Base-by-base conservation (phyloP, 2,113 vertebrate species). In the Perca fluviatilis region DNA sequence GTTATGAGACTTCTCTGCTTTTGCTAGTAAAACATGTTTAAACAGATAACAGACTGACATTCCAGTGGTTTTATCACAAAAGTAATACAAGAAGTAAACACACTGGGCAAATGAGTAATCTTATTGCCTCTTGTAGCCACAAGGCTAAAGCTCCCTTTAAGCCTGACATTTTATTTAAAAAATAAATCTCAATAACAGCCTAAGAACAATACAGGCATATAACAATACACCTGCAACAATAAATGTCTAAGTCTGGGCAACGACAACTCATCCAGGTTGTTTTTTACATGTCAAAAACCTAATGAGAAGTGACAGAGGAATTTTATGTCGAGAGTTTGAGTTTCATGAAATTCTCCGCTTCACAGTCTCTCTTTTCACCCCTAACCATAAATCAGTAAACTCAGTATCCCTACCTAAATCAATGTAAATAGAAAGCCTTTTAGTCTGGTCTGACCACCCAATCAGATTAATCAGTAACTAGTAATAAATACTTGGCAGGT, bases 401-500 rank as follows among this genome's bases (percentile, higher is more conserved):
- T 53, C 33, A 62, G 64, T 46, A 33, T 19, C 72, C 56, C 47
- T 79, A 57, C 33, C 71, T 66, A 61, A 88, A 84, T 80, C 60
- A 73, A 62, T 56, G 73, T 47, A 73, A 88, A 88, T 61, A 90
- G 1, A 63, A 75, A 62, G 54, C 71, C 40, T 71, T 84, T 89
- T 50, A 64, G 21, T 68, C 27, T 30, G 30, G 21, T 23, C 49
- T 30, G 53, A 15, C 36, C 36, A 53, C 12, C 10, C 60, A 57
- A 63, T 79, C 51, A 69, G 92, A 47, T 95, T 94, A 93, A 94
- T 93, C 82, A 92, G 86, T 93, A 94, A 93, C 93, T 53, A 84
- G 83, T 30, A 90, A 93, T 91, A 91, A 93, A 93, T 79, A 89
- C 84, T 74, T 80, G 51, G 58, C 68, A 82, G 60, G 21, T 67